These are phyloP conservation scores for Monochamus alternatus DNA, from an alignment of 2,888 invertebrate genomes.

Conservation along the genomic window DNA sequence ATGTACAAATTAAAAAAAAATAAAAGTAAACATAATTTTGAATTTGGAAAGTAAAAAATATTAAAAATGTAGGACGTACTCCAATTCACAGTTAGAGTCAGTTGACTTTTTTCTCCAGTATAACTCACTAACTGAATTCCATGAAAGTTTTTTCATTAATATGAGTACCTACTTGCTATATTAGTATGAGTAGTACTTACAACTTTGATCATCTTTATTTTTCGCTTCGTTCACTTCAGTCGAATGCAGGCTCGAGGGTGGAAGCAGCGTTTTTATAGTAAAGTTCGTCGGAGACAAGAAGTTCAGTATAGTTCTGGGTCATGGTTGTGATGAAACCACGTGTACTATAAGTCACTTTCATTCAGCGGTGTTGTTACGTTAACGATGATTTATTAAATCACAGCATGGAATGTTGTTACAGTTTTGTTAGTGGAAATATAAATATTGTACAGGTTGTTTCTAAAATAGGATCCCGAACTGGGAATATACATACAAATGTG, in stretches of 20 bases:
- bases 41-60: too few relatives aligned
- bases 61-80: too few relatives aligned
- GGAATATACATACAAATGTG: too few relatives aligned
- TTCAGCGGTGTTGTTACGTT: constrained; percentile 19
- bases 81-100: too few relatives aligned
- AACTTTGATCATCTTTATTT: constrained; percentile 4
- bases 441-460: too few relatives aligned
- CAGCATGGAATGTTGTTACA: not conserved
- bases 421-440: too few relatives aligned
- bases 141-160: too few relatives aligned
- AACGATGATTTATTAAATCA: constrained; percentile 7
- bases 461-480: too few relatives aligned
- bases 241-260: constrained; percentile 6
- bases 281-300: not conserved
- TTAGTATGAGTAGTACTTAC: not conserved
- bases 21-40: too few relatives aligned
- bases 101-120: not conserved
- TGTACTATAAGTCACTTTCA: constrained; percentile 15
- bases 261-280: constrained; percentile 21
- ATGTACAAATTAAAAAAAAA: too few relatives aligned
- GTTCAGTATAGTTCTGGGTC: constrained; percentile 21
- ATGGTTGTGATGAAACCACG: constrained; percentile 21
- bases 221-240: constrained; percentile 2
- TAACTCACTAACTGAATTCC: not conserved
- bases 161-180: too few relatives aligned